These are phyloP conservation scores for Brachionus sp. DNA, from an alignment of 1,140 invertebrate species.

Conservation along the genomic window DNA sequence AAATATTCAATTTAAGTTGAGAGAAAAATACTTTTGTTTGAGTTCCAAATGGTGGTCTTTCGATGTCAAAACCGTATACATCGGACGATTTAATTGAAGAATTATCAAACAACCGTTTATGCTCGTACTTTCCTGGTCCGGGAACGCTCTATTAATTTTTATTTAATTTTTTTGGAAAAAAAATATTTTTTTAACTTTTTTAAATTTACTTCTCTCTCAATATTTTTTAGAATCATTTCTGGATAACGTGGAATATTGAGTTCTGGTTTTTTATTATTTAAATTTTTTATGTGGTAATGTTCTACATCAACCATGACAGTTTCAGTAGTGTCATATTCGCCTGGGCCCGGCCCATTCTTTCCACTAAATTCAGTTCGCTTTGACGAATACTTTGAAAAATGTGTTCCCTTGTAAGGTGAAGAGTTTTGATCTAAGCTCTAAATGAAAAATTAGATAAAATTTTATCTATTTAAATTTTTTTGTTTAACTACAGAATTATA, in stretches of 20 bases:
- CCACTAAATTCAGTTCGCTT: conserved; percentile 52
- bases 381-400: conserved; percentile 55
- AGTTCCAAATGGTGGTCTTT: conserved; percentile 58
- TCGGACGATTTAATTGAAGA: conserved; percentile 52
- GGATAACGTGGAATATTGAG: conserved; percentile 56
- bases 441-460: neutral
- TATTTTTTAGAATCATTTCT: conserved; percentile 53
- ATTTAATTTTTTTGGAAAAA: too few relatives aligned
- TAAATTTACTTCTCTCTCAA: conserved; percentile 54
- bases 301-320: conserved; percentile 48
- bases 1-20: neutral
- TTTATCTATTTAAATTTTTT: neutral
- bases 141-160: conserved; percentile 56
- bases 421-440: neutral
- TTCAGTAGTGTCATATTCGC: conserved; percentile 56
- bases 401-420: conserved; percentile 55
- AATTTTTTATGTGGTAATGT: conserved; percentile 52
- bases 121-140: conserved; percentile 58
- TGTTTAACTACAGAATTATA: conserved; percentile 52
- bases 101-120: conserved; percentile 54
- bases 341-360: conserved; percentile 55
- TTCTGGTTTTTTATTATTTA: conserved; percentile 51
- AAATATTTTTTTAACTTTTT: too few relatives aligned
- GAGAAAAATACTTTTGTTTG: conserved; percentile 54
- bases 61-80: conserved; percentile 56